Conservation (phyloP, 2,888 invertebrate genomes). For the Caenorhabditis zanzibari region DNA sequence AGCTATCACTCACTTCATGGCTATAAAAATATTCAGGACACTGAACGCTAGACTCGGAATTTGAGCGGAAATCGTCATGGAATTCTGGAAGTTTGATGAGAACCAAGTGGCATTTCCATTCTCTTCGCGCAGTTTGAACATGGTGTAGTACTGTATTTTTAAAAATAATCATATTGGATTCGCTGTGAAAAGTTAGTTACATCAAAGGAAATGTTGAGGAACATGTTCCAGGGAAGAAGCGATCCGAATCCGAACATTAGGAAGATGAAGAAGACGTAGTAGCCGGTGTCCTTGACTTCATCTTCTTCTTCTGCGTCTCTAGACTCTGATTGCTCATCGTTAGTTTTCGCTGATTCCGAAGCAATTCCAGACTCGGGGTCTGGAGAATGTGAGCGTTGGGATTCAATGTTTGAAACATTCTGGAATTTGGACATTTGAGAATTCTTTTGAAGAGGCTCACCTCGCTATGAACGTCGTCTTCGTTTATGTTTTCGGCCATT, state of each 20-base stretch:
- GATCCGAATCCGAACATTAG: constrained; percentile 95
- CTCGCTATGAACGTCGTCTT: constrained; percentile 29
- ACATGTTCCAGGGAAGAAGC: constrained; percentile 99
- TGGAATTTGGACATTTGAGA: background rate
- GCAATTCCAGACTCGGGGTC: background rate
- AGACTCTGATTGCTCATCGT: background rate
- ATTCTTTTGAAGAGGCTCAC: background rate
- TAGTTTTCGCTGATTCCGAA: background rate
- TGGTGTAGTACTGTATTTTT: constrained; percentile 88
- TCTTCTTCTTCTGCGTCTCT: background rate
- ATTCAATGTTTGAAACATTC: constrained; percentile 17
- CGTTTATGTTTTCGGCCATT: constrained; percentile 7
- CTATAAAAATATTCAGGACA: constrained; percentile 81
- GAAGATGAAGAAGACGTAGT: constrained; percentile 87
- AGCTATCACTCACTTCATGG: constrained; percentile 37
- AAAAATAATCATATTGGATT: no score
- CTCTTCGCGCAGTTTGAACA: constrained; percentile 88
- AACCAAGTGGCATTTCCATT: constrained; percentile 84
- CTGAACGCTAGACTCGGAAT: constrained; percentile 95
- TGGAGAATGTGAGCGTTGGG: constrained; percentile 6
- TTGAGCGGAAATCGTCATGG: constrained; percentile 93
- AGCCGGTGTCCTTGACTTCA: constrained; percentile 10
- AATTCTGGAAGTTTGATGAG: constrained; percentile 90
- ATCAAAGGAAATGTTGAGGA: constrained; percentile 88
- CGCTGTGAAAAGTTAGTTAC: no score